Percentiles rank a stretch among this genome's conserved stretches.
These are phyloP conservation scores for Mesorhabditis spiculigera DNA, from an alignment of 2,888 invertebrate genomes.

Conservation along the genomic window DNA sequence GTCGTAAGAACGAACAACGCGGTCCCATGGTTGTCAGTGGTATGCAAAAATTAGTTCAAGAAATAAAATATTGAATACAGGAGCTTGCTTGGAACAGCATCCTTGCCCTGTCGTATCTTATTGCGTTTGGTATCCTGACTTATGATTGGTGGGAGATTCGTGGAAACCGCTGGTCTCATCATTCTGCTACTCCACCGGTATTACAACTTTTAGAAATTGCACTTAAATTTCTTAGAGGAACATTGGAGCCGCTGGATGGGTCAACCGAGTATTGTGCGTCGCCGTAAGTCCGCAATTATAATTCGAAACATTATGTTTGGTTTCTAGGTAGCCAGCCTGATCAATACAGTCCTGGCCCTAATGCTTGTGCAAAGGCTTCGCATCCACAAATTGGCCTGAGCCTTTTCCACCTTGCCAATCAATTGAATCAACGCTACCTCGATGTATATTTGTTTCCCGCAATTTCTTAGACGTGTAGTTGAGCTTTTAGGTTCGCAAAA, in stretches of 20 bases:
- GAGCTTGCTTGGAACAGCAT: neutral
- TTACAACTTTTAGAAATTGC: neutral
- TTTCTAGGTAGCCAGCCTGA: too few species aligned
- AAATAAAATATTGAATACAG: neutral
- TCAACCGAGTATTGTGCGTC: neutral
- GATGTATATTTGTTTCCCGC: too few species aligned
- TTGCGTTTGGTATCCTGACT: neutral
- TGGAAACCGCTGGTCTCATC: neutral
- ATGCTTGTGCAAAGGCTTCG: too few species aligned
- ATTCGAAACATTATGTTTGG: too few species aligned
- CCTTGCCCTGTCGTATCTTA: neutral
- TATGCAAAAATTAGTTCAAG: neutral
- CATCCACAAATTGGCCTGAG: too few species aligned
- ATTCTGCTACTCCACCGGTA: neutral
- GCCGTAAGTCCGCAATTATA: neutral
- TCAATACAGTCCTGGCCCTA: too few species aligned
- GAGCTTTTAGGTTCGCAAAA: too few species aligned
- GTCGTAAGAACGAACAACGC: conserved; percentile 1
- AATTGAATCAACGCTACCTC: too few species aligned
- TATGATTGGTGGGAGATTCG: neutral
- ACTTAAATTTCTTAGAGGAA: neutral
- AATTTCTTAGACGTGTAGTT: too few species aligned
- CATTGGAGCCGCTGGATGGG: neutral
- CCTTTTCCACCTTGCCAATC: too few species aligned
- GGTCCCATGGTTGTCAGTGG: neutral